Evolutionary conservation across 2,113 vertebrate species (phyloP).

Genomic region (Tychaedon coryphoeus): DNA sequence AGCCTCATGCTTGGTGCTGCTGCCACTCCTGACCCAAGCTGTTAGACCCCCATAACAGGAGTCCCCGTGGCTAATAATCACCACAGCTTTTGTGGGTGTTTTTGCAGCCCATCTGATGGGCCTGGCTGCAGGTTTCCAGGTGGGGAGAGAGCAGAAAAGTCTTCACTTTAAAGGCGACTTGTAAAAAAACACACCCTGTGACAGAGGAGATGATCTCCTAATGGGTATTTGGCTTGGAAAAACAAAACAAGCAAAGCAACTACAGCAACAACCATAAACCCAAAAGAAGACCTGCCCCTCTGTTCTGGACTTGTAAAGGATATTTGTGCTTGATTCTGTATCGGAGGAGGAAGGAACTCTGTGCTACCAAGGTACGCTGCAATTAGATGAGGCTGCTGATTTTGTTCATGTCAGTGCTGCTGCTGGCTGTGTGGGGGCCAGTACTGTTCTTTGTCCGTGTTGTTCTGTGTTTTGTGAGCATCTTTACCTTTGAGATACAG

Average conservation of each 20-base stretch:
- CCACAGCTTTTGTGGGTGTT: not conserved
- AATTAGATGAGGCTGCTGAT: not conserved
- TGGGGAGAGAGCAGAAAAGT: not conserved
- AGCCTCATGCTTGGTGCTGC: not conserved
- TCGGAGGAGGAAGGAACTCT: not conserved
- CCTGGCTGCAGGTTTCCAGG: not conserved
- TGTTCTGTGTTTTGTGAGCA: not conserved
- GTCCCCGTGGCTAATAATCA: not conserved
- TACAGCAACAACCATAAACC: not conserved
- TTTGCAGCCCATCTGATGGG: not conserved
- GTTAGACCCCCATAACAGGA: not conserved
- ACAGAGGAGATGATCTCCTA: not conserved
- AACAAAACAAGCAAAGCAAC: not conserved
- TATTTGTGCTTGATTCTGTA: not conserved
- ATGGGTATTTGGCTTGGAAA: not conserved
- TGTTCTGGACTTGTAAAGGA: not conserved
- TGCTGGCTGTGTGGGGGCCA: not conserved
- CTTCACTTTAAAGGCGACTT: not conserved
- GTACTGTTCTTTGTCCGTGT: accelerated
- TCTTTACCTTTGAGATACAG: not conserved
- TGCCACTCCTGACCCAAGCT: not conserved
- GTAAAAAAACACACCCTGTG: not conserved
- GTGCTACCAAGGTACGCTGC: not conserved
- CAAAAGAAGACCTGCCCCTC: not conserved
- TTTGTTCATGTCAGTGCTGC: not conserved